These are phyloP conservation scores for Drosophila gaucha DNA, from an alignment of 2,888 invertebrate genomes.

Conservation along the genomic window DNA sequence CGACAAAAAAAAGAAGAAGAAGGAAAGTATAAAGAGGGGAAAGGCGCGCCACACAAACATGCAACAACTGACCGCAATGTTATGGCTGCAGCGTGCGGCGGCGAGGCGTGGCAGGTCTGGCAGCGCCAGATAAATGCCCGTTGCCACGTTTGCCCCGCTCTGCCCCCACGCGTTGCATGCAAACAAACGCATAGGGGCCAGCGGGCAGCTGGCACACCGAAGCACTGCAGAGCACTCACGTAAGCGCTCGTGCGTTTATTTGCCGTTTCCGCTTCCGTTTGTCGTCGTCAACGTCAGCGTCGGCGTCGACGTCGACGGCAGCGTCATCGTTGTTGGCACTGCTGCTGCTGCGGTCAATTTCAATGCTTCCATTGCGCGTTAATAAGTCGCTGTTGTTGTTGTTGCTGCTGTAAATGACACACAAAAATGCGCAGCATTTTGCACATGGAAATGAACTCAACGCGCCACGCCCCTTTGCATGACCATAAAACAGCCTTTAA, in stretches of 20 bases:
- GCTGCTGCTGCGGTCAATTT: slow-evolving; percentile 62
- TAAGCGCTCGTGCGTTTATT: slow-evolving; percentile 78
- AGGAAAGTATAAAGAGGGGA: slow-evolving; percentile 13
- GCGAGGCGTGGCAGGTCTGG: slow-evolving; percentile 69
- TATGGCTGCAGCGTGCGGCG: slow-evolving; percentile 68
- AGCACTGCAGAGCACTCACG: slow-evolving; percentile 62
- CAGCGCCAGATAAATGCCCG: slow-evolving; percentile 76
- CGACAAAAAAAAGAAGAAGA: slow-evolving; percentile 30
- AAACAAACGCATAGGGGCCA: slow-evolving; percentile 26
- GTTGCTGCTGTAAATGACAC: slow-evolving; percentile 56
- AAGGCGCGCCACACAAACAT: slow-evolving; percentile 59
- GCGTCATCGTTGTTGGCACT: slow-evolving; percentile 6
- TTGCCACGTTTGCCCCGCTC: slow-evolving; percentile 43
- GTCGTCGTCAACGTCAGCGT: slow-evolving; percentile 39
- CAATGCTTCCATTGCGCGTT: slow-evolving; percentile 70
- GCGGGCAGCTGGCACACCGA: neutral
- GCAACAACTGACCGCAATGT: slow-evolving; percentile 76
- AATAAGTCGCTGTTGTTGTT: slow-evolving; percentile 58
- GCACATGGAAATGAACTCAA: slow-evolving; percentile 66
- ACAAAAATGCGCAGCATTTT: slow-evolving; percentile 66
- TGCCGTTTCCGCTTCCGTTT: slow-evolving; percentile 78
- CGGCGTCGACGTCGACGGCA: slow-evolving; percentile 1
- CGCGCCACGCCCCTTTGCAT: slow-evolving; percentile 45
- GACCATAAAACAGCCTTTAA: slow-evolving; percentile 50
- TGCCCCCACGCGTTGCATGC: slow-evolving; percentile 55